phyloP scores from a whole-genome alignment of 2,888 invertebrate genomes.

The Bruchidius siliquastri region DNA sequence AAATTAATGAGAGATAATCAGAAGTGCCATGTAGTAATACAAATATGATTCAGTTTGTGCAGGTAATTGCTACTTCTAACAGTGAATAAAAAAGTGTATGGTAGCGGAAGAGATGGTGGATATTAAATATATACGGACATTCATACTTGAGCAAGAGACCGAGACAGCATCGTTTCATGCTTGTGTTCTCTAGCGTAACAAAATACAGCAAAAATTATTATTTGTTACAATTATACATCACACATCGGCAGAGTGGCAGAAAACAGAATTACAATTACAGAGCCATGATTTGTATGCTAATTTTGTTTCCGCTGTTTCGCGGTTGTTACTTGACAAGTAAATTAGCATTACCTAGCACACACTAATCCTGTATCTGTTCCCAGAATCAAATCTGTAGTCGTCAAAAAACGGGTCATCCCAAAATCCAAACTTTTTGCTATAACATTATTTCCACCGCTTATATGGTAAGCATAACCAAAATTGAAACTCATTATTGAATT shows the following conservation, averaged over 20 bases:
- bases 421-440: too few relatives aligned
- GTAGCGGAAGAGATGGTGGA: background rate
- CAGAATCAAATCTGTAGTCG: too few relatives aligned
- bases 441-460: too few relatives aligned
- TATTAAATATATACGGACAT: background rate
- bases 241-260: background rate
- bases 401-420: too few relatives aligned
- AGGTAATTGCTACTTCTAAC: background rate
- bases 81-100: background rate
- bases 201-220: slow-evolving; percentile 6
- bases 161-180: slow-evolving; percentile 15
- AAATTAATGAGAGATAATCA: too few relatives aligned
- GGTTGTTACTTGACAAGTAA: background rate
- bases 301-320: background rate
- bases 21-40: background rate
- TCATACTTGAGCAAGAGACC: slow-evolving; percentile 16
- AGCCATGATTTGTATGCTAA: background rate
- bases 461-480: too few relatives aligned
- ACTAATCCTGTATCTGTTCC: too few relatives aligned
- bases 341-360: too few relatives aligned
- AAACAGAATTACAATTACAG: slow-evolving; percentile 8
- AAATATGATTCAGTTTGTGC: background rate
- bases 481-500: too few relatives aligned
- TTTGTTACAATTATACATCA: slow-evolving; percentile 8
- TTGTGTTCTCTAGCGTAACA: slow-evolving; percentile 14